phyloP scores from a whole-genome alignment of 2,113 vertebrate species.

The Hucho hucho region DNA sequence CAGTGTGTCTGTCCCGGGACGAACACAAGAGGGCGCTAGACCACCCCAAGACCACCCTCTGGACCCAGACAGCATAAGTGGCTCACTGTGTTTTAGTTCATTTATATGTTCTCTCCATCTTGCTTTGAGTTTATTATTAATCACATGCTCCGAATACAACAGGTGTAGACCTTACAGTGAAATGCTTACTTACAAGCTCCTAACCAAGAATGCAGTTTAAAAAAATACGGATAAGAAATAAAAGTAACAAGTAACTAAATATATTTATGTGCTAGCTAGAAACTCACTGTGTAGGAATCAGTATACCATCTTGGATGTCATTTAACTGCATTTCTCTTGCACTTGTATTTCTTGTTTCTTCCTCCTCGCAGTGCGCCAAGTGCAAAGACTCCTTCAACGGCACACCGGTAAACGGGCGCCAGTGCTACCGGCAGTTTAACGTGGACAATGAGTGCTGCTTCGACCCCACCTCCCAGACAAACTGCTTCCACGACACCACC shows the following conservation, averaged over 20 bases:
- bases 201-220: too few relatives aligned
- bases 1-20: slow-evolving; percentile 81
- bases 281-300: too few relatives aligned
- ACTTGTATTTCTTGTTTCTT: neutral
- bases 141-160: too few relatives aligned
- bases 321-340: too few relatives aligned
- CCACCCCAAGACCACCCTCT: slow-evolving; percentile 75
- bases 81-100: neutral
- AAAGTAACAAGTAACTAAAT: too few relatives aligned
- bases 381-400: slow-evolving; percentile 93
- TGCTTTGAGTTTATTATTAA: neutral
- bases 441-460: slow-evolving; percentile 92
- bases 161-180: neutral
- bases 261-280: too few relatives aligned
- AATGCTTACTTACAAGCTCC: too few relatives aligned
- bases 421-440: slow-evolving; percentile 91
- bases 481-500: slow-evolving; percentile 89
- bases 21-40: slow-evolving; percentile 77
- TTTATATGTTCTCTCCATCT: neutral
- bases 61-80: slow-evolving; percentile 74
- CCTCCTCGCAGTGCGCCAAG: slow-evolving; percentile 80
- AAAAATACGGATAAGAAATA: too few relatives aligned
- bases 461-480: slow-evolving; percentile 89
- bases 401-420: slow-evolving; percentile 84
- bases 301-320: too few relatives aligned